Base-by-base conservation (phyloP, 2,797 vertebrate species). In the Chloroceryle inda region DNA sequence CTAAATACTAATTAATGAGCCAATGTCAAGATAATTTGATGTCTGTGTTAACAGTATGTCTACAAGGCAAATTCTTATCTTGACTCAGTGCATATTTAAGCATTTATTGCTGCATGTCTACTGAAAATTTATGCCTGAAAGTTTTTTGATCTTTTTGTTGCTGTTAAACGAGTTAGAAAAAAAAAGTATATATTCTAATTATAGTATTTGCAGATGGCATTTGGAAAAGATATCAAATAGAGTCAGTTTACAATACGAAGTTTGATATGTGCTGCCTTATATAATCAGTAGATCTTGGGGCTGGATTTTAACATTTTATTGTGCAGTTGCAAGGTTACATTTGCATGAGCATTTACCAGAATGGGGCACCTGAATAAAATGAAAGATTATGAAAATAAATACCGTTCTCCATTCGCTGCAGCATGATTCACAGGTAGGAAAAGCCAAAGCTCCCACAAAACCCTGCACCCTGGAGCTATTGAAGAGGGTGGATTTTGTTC, bases 141-240 rank as follows among this genome's bases (percentile, higher is more conserved):
- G 50, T 90, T 88, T 95, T 96, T 93, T 81, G 59, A 90, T 96
- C 87, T 64, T 78, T 95, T 95, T 94, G 71, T 91, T 79, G 91
- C 91, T 92, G 85, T 93, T 95, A 91, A 97, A 96, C 44, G 84
- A 78, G 78, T 93, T 91, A 86, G 96, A 82, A 96, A 89, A 91
- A 35, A 53, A 83, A 94, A 73, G 87, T 89, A 74, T 74, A 91
- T 88, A 74, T 74, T 97, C 96, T 95, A 96, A 96, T 96, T 97
- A 97, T 86, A 97, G 95, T 33, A 94, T 75, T 89, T 76, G 94
- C 94, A 97, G 95, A 97, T 97, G 95, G 94, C 77, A 58, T 95
- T 96, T 91, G 67, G 75, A 94, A 95, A 97, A 97, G 85, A 67
- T 83, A 94, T 26, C 93, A 52, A 45, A n/a, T 19, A 74, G 67